A percentile compares a stretch with the other conserved stretches of the same genome.
These are phyloP conservation scores for Lasioglossum morio DNA, from an alignment of 2,888 invertebrate genomes.

Conservation along the genomic window DNA sequence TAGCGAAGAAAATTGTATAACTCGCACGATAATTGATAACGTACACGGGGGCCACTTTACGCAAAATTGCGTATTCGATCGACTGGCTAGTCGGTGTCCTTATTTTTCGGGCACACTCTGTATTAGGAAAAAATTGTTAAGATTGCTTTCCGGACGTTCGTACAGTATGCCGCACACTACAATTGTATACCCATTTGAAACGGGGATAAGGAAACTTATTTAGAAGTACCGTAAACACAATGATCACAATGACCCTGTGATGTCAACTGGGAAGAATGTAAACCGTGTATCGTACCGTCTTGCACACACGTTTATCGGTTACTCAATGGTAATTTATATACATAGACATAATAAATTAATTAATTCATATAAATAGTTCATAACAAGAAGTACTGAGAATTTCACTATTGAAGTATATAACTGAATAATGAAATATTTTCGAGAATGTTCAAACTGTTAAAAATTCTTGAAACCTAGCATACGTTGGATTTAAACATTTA, in stretches of 20 bases:
- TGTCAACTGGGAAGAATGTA: constrained; percentile 25
- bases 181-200: not conserved
- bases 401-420: too few species aligned
- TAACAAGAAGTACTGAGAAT: not conserved
- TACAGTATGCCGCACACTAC: too few species aligned
- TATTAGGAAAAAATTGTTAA: not conserved
- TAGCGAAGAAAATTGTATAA: constrained; percentile 5
- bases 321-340: not conserved
- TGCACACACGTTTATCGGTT: not conserved
- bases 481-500: too few species aligned
- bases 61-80: not conserved
- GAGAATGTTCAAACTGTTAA: not conserved
- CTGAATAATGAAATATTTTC: not conserved
- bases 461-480: too few species aligned
- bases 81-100: not conserved
- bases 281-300: not conserved
- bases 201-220: constrained; percentile 12
- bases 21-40: not conserved
- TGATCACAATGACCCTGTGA: constrained; percentile 11
- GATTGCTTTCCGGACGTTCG: not conserved
- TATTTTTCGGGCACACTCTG: not conserved
- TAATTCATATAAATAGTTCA: not conserved
- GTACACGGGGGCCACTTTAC: not conserved
- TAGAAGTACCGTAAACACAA: constrained; percentile 14
- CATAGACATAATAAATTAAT: not conserved